Evolutionary conservation across 1,140 invertebrate genomes (phyloP), one percentile per base, ranked within the genome.

Genomic region (Diabrotica undecimpunctata): DNA sequence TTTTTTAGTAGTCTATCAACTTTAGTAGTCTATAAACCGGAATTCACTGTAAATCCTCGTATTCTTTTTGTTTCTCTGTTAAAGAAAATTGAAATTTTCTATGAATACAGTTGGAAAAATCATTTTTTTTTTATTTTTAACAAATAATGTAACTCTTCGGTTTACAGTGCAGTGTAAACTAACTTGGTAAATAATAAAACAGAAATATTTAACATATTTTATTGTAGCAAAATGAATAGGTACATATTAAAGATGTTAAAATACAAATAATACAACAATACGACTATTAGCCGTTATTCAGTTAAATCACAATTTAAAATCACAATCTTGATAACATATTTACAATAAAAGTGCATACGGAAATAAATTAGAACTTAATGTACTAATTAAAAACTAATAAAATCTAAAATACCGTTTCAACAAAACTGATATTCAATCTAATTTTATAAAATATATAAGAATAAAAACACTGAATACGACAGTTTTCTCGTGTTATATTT

Each of bases 281-380:
- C 68, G 70, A 68, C 72, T 71, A 72, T 60, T 65, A 52, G 64
- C 62, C 66, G 66, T 57, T 69, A 66, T 67, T 66, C 57, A 68
- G 62, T 71, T 68, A 73, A 69, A 74, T 74, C 72, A 73, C 72
- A 74, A 72, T 74, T 70, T 74, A 74, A 74, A 74, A 74, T 74
- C 72, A 74, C 72, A 74, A 65, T 72, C 67, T 71, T 67, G 39
- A 66, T 63, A 64, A 53, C 41, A 55, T 68, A 68, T 68, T 50
- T 63, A 72, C 54, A 67, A 62, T 68, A 68, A 71, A 71, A 71
- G 68, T 71, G 70, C 70, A 70, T 70, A 66, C 55, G 61, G 51
- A 61, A 62, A 64, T 55, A 68, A 66, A 68, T 54, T 61, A 51
- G 54, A 35, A 64, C 41, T n/a, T 56, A 67, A 25, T 51, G 39